Conservation (phyloP, 2,113 vertebrate genomes). For the Muntiacus reevesi region DNA sequence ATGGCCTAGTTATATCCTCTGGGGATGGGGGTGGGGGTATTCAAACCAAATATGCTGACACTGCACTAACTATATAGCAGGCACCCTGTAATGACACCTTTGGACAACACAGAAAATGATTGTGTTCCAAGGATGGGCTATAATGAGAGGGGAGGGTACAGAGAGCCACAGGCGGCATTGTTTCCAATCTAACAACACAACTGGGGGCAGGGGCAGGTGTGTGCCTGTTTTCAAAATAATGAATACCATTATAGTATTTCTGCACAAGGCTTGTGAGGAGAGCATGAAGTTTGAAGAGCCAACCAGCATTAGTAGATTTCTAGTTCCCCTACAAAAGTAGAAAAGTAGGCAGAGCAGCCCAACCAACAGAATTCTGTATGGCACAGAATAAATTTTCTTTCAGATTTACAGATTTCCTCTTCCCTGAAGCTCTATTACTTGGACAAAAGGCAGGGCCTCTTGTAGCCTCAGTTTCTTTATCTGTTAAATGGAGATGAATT, state of each 20-base stretch:
- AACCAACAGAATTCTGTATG: neutral
- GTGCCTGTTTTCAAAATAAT: slow-evolving; percentile 61
- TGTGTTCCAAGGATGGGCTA: slow-evolving; percentile 72
- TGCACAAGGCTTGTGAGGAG: neutral
- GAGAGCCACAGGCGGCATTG: slow-evolving; percentile 72
- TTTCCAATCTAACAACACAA: slow-evolving; percentile 80
- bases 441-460: neutral
- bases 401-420: neutral
- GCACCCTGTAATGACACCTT: slow-evolving; percentile 70
- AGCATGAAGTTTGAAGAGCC: neutral
- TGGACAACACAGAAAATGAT: slow-evolving; percentile 77
- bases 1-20: slow-evolving; percentile 37
- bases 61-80: slow-evolving; percentile 63
- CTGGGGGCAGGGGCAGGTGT: slow-evolving; percentile 69
- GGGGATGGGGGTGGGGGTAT: neutral
- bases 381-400: neutral
- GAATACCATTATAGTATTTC: neutral
- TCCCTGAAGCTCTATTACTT: neutral
- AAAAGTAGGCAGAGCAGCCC: neutral
- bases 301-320: neutral
- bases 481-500: neutral
- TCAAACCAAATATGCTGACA: slow-evolving; percentile 72
- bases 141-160: slow-evolving; percentile 76
- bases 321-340: neutral
- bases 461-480: neutral